These are phyloP conservation scores for Darevskia mixta DNA, from an alignment of 2,797 vertebrate genomes.

Conservation along the genomic window DNA sequence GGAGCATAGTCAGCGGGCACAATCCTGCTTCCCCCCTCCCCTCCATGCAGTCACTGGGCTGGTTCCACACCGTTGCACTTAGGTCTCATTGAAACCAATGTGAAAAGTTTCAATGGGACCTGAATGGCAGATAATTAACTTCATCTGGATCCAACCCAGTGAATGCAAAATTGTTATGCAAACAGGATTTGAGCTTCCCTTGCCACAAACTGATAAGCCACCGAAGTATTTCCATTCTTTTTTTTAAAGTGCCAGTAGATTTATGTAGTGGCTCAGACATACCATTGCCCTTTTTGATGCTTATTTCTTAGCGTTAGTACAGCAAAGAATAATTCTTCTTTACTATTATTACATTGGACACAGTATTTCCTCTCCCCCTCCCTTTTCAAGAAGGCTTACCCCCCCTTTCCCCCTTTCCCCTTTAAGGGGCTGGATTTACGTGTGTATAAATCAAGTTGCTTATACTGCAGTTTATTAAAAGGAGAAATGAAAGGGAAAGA, in stretches of 20 bases:
- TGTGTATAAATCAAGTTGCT: neutral
- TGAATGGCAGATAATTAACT: neutral
- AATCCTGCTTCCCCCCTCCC: neutral
- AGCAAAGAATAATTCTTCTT: constrained; percentile 15
- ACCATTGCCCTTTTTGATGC: neutral
- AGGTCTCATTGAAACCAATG: neutral
- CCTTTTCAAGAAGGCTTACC: neutral
- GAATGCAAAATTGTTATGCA: neutral
- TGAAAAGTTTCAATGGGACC: neutral
- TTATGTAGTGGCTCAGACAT: neutral
- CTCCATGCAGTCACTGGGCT: neutral
- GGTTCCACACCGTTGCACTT: neutral
- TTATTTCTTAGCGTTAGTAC: constrained; percentile 31
- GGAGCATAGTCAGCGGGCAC: no score
- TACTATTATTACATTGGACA: neutral
- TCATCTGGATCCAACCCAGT: neutral
- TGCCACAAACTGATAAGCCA: constrained; percentile 7
- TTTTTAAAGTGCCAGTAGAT: neutral
- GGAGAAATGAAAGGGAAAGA: constrained; percentile 44
- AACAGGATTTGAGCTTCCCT: neutral
- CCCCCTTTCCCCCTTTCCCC: neutral
- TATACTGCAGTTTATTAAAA: constrained; percentile 33
- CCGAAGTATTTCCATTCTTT: constrained; percentile 18
- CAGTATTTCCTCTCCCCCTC: constrained; percentile 29
- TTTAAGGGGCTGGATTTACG: neutral